Conservation (phyloP, 1,140 invertebrate genomes). For the Temnothorax curvispinosus region DNA sequence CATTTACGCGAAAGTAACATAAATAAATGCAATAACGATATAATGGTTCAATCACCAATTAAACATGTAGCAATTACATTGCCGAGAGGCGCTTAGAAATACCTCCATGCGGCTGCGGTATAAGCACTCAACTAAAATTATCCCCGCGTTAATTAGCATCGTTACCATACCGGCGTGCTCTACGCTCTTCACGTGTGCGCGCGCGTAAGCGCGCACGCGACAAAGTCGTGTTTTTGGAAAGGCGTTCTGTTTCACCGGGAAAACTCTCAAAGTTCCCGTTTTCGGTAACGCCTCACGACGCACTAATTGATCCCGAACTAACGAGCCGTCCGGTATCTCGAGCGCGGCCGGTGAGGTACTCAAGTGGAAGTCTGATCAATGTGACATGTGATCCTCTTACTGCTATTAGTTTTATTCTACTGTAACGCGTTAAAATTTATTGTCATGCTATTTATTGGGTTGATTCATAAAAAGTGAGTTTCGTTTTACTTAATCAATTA, state of each 20-base stretch:
- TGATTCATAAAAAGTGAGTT: neutral
- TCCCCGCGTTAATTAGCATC: conserved; percentile 27
- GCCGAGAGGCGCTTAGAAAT: neutral
- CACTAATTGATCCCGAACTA: conserved; percentile 80
- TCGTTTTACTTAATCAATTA: neutral
- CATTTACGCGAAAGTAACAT: neutral
- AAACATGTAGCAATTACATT: conserved; percentile 12
- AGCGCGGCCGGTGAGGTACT: conserved; percentile 52
- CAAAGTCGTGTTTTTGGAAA: conserved; percentile 50
- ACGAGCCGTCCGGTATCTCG: conserved; percentile 73
- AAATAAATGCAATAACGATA: conserved; percentile 22
- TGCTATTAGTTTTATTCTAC: conserved; percentile 20
- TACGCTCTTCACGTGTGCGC: neutral
- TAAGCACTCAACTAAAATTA: conserved; percentile 36
- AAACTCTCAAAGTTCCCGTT: conserved; percentile 66
- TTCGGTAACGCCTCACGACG: conserved; percentile 69
- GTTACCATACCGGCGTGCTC: conserved; percentile 27
- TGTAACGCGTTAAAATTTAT: neutral
- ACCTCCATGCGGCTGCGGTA: neutral
- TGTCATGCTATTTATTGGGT: no score
- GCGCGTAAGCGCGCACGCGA: neutral
- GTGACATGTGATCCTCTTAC: conserved; percentile 16
- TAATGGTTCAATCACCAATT: conserved; percentile 22
- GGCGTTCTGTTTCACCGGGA: conserved; percentile 6
- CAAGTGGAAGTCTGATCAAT: conserved; percentile 42